Conservation (phyloP, 2,888 invertebrate species). For the Agonopterix alstromeriana region DNA sequence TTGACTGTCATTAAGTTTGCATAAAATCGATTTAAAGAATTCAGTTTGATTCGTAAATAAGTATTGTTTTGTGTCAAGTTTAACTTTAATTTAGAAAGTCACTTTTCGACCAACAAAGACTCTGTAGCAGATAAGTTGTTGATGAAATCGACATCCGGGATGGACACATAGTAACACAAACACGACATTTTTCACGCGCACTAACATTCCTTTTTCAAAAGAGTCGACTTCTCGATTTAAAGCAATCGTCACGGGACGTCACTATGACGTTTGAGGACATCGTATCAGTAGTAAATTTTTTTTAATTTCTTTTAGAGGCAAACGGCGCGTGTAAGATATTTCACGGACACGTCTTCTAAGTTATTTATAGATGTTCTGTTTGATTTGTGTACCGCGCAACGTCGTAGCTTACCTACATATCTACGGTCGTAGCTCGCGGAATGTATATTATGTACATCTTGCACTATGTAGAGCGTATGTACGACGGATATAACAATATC, state of each 20-base stretch:
- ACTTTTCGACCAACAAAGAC: no score
- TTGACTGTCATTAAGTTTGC: background rate
- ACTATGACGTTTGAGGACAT: constrained; percentile 10
- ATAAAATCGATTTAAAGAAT: no score
- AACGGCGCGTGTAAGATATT: constrained; percentile 29
- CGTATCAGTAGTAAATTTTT: constrained; percentile 14
- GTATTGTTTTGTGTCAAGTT: no score
- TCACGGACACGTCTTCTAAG: constrained; percentile 55
- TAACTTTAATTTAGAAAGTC: no score
- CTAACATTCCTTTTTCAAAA: background rate
- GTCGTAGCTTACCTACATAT: constrained; percentile 68
- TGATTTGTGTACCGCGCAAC: constrained; percentile 56
- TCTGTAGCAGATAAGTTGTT: background rate
- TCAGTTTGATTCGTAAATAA: background rate
- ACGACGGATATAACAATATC: constrained; percentile 61
- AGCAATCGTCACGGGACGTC: constrained; percentile 11
- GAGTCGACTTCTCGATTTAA: constrained; percentile 6
- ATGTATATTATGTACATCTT: constrained; percentile 69
- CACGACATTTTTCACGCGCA: background rate
- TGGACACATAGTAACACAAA: background rate
- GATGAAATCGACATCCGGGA: constrained; percentile 4
- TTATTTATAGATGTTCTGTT: constrained; percentile 65
- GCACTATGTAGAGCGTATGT: constrained; percentile 56
- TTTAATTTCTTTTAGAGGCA: constrained; percentile 1
- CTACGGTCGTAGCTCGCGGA: constrained; percentile 58